These are phyloP conservation scores for Deilephila porcellus DNA, from an alignment of 2,888 invertebrate genomes.

Conservation along the genomic window DNA sequence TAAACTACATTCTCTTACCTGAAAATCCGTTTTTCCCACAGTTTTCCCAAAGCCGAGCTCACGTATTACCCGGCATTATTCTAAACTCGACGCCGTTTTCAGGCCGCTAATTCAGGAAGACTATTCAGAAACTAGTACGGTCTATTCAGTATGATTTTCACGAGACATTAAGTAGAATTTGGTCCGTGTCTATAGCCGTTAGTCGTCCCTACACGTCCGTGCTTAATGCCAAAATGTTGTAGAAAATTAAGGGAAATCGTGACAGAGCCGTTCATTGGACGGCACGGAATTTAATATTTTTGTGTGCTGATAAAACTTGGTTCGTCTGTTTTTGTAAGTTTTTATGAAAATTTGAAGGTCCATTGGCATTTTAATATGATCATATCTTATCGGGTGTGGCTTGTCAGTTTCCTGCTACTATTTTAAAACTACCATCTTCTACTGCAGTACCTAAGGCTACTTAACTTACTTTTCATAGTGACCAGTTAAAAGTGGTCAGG, in stretches of 20 bases:
- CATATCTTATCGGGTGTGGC: no score
- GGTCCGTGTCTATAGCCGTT: slow-evolving; percentile 15
- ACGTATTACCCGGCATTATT: slow-evolving; percentile 18
- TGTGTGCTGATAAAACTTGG: neutral
- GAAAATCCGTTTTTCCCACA: neutral
- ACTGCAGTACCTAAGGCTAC: no score
- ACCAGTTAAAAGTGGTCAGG: no score
- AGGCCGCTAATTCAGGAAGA: slow-evolving; percentile 26
- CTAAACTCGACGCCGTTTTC: slow-evolving; percentile 8
- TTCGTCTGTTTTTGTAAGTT: neutral
- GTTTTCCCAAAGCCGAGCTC: neutral
- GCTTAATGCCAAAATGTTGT: slow-evolving; percentile 27
- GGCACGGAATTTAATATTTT: slow-evolving; percentile 17
- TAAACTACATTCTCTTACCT: neutral
- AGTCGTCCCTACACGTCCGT: slow-evolving; percentile 8
- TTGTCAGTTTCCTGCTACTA: no score
- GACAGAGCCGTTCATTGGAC: neutral
- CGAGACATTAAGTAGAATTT: slow-evolving; percentile 24
- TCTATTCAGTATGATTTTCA: slow-evolving; percentile 25
- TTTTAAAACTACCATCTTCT: no score
- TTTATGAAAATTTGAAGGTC: neutral
- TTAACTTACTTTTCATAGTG: no score
- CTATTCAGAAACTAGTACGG: slow-evolving; percentile 21
- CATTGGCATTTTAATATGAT: no score
- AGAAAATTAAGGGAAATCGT: slow-evolving; percentile 30